These are phyloP conservation scores for Coptotermes formosanus DNA, from an alignment of 1,140 invertebrate genomes.

Conservation along the genomic window DNA sequence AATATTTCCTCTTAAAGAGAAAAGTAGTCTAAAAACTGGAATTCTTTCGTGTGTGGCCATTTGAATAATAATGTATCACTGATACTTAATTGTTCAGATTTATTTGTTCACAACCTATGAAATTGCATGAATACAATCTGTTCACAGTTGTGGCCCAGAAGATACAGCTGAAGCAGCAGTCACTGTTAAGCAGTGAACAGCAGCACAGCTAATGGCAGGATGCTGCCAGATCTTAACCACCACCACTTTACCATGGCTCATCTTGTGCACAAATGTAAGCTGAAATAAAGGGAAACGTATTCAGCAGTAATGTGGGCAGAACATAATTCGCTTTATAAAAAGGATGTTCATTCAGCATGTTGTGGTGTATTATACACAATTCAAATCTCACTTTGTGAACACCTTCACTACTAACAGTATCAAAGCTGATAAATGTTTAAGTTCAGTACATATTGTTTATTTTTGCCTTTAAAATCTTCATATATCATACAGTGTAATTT, in stretches of 20 bases:
- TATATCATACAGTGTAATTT: no score
- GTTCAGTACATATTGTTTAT: neutral
- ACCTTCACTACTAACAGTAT: neutral
- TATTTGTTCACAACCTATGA: no score
- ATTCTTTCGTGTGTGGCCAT: no score
- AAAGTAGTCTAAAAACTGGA: no score
- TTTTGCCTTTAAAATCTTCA: neutral
- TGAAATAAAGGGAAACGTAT: neutral
- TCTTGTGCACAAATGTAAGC: neutral
- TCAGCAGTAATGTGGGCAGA: neutral
- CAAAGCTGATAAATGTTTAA: neutral
- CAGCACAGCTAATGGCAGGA: neutral
- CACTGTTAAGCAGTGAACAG: slow-evolving; percentile 20
- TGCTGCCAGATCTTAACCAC: neutral
- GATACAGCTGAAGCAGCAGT: slow-evolving; percentile 19
- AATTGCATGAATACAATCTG: no score
- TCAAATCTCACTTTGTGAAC: neutral
- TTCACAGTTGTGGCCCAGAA: no score
- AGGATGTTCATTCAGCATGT: neutral
- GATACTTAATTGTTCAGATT: no score
- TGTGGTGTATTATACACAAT: neutral
- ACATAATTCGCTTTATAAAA: neutral
- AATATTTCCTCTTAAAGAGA: no score
- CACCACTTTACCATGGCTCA: neutral
- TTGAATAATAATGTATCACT: no score